Evolutionary conservation across 2,888 invertebrate species (phyloP), one percentile per base, ranked within the genome.

Genomic region (Hedychridium roseum): DNA sequence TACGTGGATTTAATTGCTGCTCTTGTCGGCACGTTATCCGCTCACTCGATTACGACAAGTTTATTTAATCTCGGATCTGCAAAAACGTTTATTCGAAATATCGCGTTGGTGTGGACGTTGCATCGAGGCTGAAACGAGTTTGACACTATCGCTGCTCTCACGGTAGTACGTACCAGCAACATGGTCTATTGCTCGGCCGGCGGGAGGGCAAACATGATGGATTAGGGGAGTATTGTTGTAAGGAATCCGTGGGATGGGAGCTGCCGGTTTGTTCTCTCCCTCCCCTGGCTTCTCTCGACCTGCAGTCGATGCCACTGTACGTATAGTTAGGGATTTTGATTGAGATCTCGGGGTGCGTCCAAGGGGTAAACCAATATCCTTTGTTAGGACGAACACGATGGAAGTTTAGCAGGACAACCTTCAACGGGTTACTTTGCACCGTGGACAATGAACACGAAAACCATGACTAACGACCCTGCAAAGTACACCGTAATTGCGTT

Each of bases 321-420:
- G n/a, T n/a, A n/a, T n/a, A 61, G 45, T 53, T 58, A 31, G 44
- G 43, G 49, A 53, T 53, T 56, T 54, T 53, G 51, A 61, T 58
- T 48, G 45, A 54, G 47, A 43, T 12, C 44, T 43, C 51, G 43
- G 43, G 53, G 37, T 50, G 46, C 46, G 56, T 54, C 46, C 43
- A 62, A 46, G 36, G 49, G 62, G 49, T 52, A 50, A 53, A 57
- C 52, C 59, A 59, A 57, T 57, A 57, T 57, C 54, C 41, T 54
- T 54, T 61, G 60, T 56, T 50, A 26, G n/a, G 39, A 47, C 31
- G n/a, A 14, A 16, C 31, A n/a, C n/a, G 32, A 21, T 44, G 30
- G 46, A 55, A 50, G 31, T 53, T 46, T 18, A 27, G 27, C 41
- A 18, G 15, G 38, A 39, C 38, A 43, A 40, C 23, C 39, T 43